These are phyloP conservation scores for Amblyjoppa proteus DNA, from an alignment of 2,888 invertebrate genomes.

Conservation along the genomic window DNA sequence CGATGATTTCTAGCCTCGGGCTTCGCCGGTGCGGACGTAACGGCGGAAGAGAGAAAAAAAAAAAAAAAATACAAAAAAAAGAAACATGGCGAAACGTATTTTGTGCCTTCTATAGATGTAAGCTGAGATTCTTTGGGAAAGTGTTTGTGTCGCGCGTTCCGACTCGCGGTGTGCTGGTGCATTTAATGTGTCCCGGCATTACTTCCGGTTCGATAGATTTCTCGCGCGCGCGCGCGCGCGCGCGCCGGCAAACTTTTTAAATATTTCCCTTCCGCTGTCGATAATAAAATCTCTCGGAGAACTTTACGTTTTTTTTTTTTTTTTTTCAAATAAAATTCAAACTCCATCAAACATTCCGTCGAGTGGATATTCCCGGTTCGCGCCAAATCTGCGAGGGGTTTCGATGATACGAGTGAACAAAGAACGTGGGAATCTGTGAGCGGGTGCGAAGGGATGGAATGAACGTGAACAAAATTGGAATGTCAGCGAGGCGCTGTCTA, in stretches of 20 bases:
- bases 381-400: not conserved
- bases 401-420: not conserved
- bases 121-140: not conserved
- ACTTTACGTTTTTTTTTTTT: not conserved
- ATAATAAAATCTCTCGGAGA: not conserved
- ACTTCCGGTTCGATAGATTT: not conserved
- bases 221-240: not conserved
- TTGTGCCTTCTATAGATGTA: not conserved
- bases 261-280: not conserved
- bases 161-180: not conserved
- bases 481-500: slow-evolving; percentile 45
- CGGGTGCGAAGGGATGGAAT: not conserved
- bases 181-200: not conserved
- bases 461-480: slow-evolving; percentile 63
- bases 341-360: not conserved
- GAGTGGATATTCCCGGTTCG: not conserved
- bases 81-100: slow-evolving; percentile 37
- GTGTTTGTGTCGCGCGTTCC: not conserved
- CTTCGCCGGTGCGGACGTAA: slow-evolving; percentile 31
- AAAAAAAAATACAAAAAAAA: slow-evolving; percentile 61
- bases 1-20: slow-evolving; percentile 53
- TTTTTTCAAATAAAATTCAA: not conserved
- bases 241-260: not conserved
- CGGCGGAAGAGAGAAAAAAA: not conserved
- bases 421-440: not conserved